Percentiles rank a stretch among this genome's conserved stretches.
These are phyloP conservation scores for Dryobotodes eremita DNA, from an alignment of 2,888 invertebrate genomes.

Conservation along the genomic window DNA sequence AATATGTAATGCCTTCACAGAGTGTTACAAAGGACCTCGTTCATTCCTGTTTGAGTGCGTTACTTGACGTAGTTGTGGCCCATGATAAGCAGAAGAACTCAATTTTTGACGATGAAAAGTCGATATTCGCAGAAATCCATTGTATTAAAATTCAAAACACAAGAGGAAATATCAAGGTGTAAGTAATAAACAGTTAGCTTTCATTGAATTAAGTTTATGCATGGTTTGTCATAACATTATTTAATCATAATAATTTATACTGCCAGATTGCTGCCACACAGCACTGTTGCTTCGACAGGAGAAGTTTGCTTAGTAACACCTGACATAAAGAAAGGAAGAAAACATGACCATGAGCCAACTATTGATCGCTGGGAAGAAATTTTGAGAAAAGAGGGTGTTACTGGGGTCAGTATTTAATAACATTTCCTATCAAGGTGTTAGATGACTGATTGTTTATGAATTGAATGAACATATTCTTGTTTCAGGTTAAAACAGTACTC, in stretches of 20 bases:
- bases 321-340: conserved; percentile 93
- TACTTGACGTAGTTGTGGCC: conserved; percentile 77
- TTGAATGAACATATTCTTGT: not conserved
- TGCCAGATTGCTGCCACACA: conserved; percentile 89
- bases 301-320: conserved; percentile 95
- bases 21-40: conserved; percentile 78
- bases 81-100: conserved; percentile 81
- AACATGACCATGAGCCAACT: conserved; percentile 94
- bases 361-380: conserved; percentile 93
- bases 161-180: conserved; percentile 92
- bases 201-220: not conserved
- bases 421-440: not conserved
- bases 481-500: conserved; percentile 92
- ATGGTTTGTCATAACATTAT: not conserved
- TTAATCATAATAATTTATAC: conserved; percentile 3
- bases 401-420: conserved; percentile 81
- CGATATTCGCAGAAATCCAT: conserved; percentile 91
- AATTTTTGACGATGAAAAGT: conserved; percentile 91
- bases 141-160: conserved; percentile 92
- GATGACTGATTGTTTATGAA: not conserved
- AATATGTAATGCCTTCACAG: conserved; percentile 82
- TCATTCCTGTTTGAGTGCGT: conserved; percentile 77
- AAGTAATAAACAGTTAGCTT: conserved; percentile 77
- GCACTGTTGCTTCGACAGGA: conserved; percentile 91
- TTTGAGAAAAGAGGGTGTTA: conserved; percentile 91